Conservation (phyloP, 2,888 invertebrate species). For the Polydrusus cervinus region DNA sequence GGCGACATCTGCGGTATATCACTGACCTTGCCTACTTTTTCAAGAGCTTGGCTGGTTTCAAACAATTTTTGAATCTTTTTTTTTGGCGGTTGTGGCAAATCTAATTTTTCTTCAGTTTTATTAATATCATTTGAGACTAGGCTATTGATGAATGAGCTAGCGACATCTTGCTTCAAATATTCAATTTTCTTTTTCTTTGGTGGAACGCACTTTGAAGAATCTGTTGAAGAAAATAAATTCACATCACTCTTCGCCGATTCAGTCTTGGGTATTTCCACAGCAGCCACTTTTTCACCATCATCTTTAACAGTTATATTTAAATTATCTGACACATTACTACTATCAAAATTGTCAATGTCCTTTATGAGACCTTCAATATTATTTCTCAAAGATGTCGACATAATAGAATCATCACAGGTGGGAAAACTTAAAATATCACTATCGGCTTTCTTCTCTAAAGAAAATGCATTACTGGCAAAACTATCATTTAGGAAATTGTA, state of each 20-base stretch:
- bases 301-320: neutral
- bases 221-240: neutral
- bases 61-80: slow-evolving; percentile 54
- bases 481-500: slow-evolving; percentile 21
- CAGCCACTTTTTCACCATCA: neutral
- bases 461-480: slow-evolving; percentile 4
- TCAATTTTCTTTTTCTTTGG: slow-evolving; percentile 55
- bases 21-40: slow-evolving; percentile 31
- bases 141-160: neutral
- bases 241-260: neutral
- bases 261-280: neutral
- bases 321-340: neutral
- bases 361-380: slow-evolving; percentile 48
- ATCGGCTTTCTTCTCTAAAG: slow-evolving; percentile 11
- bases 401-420: slow-evolving; percentile 38
- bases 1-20: slow-evolving; percentile 52
- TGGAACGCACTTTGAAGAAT: slow-evolving; percentile 40
- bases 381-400: slow-evolving; percentile 41
- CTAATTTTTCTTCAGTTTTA: slow-evolving; percentile 22
- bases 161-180: neutral
- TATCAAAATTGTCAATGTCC: slow-evolving; percentile 37
- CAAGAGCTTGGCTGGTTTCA: slow-evolving; percentile 46
- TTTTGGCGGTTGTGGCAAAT: slow-evolving; percentile 47
- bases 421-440: slow-evolving; percentile 33
- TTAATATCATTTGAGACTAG: neutral